Base-by-base conservation (phyloP, 1,140 invertebrate genomes). In the Hirudo medicinalis region DNA sequence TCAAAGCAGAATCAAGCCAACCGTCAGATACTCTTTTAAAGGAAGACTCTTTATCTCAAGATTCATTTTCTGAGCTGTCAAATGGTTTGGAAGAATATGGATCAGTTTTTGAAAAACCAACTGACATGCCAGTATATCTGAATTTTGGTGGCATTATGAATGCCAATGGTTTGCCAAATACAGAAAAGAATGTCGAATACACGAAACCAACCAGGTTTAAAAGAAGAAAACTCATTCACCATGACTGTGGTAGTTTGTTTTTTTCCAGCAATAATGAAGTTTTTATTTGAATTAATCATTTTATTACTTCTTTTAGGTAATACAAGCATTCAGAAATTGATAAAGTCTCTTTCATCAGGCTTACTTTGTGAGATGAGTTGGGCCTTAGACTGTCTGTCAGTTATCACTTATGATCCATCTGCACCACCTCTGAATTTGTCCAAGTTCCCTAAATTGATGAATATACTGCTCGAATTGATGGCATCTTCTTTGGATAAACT, bases 1-100 rank as follows among this genome's bases (percentile, higher is more conserved):
- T 17, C 43, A 49, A 49, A 49, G 13, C 43, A 49, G 22, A 63
- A 32, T 63, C 57, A n/a, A 63, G 57, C 57, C 57, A 32, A 20
- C 6, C 8, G 19, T 32, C 22, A 9, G 57, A 63, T 9, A 13
- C 4, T 49, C 22, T n/a, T 15, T 11, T 32, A 63, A 63, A 63
- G 13, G 57, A 63, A 32, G 57, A 63, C 13, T 63, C 57, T 32
- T 32, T 25, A n/a, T 63, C 57, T 32, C 57, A 63, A 63, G 57
- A 63, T 20, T 63, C 57, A 63, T 63, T 63, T 63, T 32, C 57
- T 22, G 57, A 63, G 13, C 57, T 63, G 29, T 32, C 29, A 15
- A 63, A 22, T 6, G 57, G 22, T 32, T 32, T 63, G 11, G 57
- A 63, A 15, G 57, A 63, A 22, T 25, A 32, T 20, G 29, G 2